Conservation (phyloP, 2,797 vertebrate genomes). For the Pseudocheirus occidentalis region DNA sequence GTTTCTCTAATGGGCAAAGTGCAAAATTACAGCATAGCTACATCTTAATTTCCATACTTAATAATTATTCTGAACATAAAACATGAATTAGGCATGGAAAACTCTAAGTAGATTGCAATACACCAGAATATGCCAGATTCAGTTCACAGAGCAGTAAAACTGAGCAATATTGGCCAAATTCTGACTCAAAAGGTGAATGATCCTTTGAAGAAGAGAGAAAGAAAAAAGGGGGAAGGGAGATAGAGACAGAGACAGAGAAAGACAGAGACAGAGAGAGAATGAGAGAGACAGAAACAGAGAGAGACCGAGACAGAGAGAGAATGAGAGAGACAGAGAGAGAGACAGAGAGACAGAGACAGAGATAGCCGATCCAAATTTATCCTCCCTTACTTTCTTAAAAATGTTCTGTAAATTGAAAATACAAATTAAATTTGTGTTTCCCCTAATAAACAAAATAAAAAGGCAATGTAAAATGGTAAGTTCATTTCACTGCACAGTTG, state of each 20-base stretch:
- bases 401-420: slow-evolving; percentile 16
- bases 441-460: slow-evolving; percentile 13
- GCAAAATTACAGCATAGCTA: slow-evolving; percentile 14
- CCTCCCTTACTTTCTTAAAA: slow-evolving; percentile 27
- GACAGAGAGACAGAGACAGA: neutral
- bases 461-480: slow-evolving; percentile 37
- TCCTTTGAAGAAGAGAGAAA: slow-evolving; percentile 45
- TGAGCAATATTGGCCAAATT: slow-evolving; percentile 52
- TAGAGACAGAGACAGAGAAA: slow-evolving; percentile 47
- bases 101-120: neutral
- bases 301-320: neutral
- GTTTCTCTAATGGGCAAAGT: slow-evolving; percentile 43
- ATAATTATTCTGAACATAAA: slow-evolving; percentile 47
- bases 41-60: slow-evolving; percentile 37
- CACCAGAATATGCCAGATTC: neutral
- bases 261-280: neutral
- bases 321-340: accelerated
- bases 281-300: neutral
- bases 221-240: too few species aligned
- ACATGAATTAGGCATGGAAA: neutral
- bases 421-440: neutral
- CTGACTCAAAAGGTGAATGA: slow-evolving; percentile 21
- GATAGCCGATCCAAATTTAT: slow-evolving; percentile 1
- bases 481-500: neutral
- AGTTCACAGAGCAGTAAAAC: slow-evolving; percentile 4